Evolutionary conservation across 2,113 vertebrate species (phyloP).

Genomic region (western clawed frog (Xenopus tropicalis)): UCB_Xtro_10.0 CM004451.2:16505001-16505500

Average conservation of each 20-base stretch:
- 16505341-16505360: background rate
- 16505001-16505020: slow-evolving; percentile 28
- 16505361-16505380: background rate
- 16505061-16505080: background rate
- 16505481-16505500: no score
- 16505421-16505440: no score
- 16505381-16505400: slow-evolving; percentile 45
- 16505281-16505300: background rate
- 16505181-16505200: no score
- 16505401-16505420: slow-evolving; percentile 30
- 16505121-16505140: no score
- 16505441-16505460: no score
- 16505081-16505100: background rate
- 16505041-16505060: slow-evolving; percentile 41
- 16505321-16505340: slow-evolving; percentile 28
- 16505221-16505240: slow-evolving; percentile 21
- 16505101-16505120: background rate
- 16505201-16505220: background rate
- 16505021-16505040: slow-evolving; percentile 17
- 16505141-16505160: no score
- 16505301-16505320: background rate
- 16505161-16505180: no score
- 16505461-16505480: no score
- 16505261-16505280: slow-evolving; percentile 37
- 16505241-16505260: background rate